phyloP scores from a whole-genome alignment of 2,888 invertebrate genomes.

The Dioctria linearis region DNA sequence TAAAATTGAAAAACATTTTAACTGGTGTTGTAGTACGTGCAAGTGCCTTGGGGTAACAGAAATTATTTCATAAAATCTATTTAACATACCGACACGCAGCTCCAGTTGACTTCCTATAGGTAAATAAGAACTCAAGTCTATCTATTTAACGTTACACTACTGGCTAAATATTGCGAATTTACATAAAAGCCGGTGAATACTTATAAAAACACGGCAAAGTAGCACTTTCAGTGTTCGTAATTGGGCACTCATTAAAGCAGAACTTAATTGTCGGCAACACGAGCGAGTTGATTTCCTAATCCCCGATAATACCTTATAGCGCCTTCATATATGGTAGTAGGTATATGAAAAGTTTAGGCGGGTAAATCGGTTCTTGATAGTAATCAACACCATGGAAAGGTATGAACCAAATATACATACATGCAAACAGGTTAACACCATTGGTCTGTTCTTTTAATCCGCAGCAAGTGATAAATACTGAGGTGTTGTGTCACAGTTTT shows the following conservation, averaged over 20 bases:
- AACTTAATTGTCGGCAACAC: conserved; percentile 8
- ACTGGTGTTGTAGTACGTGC: too few relatives aligned
- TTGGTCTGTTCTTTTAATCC: neutral
- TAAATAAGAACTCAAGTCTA: neutral
- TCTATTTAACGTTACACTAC: too few relatives aligned
- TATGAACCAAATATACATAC: too few relatives aligned
- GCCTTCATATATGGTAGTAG: too few relatives aligned
- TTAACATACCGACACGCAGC: neutral
- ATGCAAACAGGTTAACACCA: too few relatives aligned
- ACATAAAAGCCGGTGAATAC: neutral
- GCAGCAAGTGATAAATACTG: conserved; percentile 8
- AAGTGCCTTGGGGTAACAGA: neutral
- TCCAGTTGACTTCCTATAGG: neutral
- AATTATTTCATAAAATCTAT: neutral
- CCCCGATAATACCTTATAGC: neutral
- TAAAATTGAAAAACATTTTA: neutral
- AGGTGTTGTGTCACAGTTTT: conserved; percentile 32
- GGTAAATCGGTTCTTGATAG: too few relatives aligned
- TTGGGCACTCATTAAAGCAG: conserved; percentile 18
- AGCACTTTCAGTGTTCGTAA: conserved; percentile 4
- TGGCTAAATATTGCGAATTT: conserved; percentile 3
- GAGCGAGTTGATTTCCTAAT: conserved; percentile 21
- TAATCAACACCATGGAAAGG: too few relatives aligned
- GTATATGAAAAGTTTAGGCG: too few relatives aligned
- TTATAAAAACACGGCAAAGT: conserved; percentile 21